phyloP scores from a whole-genome alignment of 1,140 invertebrate genomes.

The Hermetia illucens region DNA sequence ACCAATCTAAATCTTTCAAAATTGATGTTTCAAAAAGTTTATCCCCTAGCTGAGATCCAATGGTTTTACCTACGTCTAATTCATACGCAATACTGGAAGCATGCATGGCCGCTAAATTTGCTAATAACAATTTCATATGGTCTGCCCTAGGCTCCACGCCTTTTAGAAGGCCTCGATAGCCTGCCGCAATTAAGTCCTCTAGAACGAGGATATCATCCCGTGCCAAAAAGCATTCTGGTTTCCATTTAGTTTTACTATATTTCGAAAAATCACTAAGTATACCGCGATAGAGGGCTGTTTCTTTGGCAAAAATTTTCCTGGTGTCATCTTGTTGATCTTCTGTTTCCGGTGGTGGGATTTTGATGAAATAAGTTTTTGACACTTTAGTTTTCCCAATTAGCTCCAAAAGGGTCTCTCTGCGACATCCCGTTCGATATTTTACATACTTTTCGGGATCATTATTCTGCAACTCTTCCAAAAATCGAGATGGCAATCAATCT shows the following conservation, averaged over 20 bases:
- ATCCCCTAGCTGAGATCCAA: conserved; percentile 26
- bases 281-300: too few relatives aligned
- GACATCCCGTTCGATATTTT: too few relatives aligned
- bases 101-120: conserved; percentile 29
- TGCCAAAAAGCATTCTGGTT: conserved; percentile 25
- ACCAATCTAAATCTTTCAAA: conserved; percentile 15
- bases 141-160: conserved; percentile 16
- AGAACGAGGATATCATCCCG: conserved; percentile 29
- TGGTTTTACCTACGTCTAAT: conserved; percentile 11
- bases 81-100: conserved; percentile 22
- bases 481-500: too few relatives aligned
- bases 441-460: too few relatives aligned
- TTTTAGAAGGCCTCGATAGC: conserved; percentile 19
- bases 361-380: too few relatives aligned
- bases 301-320: too few relatives aligned
- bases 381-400: too few relatives aligned
- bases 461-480: too few relatives aligned
- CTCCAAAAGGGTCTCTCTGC: too few relatives aligned
- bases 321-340: too few relatives aligned
- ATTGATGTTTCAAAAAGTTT: conserved; percentile 16
- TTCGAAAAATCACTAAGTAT: too few relatives aligned
- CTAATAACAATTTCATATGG: conserved; percentile 8
- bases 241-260: conserved; percentile 23
- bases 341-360: too few relatives aligned
- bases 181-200: conserved; percentile 26